phyloP scores from a whole-genome alignment of 2,797 vertebrate genomes.

The Crocidura indochinensis region DNA sequence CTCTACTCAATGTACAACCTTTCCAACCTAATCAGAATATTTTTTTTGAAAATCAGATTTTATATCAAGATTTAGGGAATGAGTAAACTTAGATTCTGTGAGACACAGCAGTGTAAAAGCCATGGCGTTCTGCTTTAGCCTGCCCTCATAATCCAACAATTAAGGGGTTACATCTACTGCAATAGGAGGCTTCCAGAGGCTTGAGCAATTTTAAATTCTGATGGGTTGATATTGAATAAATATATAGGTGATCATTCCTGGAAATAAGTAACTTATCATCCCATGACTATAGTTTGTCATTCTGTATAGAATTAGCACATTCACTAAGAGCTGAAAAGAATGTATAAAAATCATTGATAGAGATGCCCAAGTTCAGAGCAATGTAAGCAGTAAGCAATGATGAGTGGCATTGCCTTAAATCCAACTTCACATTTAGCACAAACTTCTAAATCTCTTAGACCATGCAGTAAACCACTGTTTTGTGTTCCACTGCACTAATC shows the following conservation, averaged over 20 bases:
- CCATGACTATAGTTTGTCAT: not conserved
- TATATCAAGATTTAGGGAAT: constrained; percentile 40
- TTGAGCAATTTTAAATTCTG: not conserved
- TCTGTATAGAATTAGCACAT: not conserved
- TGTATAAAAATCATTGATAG: not conserved
- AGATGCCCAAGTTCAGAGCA: not conserved
- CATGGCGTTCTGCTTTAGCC: too few species aligned
- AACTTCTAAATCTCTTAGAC: not conserved
- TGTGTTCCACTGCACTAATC: not conserved
- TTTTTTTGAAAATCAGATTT: constrained; percentile 27
- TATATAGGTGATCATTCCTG: not conserved
- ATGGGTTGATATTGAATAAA: not conserved
- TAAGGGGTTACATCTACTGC: not conserved
- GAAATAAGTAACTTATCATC: constrained; percentile 17
- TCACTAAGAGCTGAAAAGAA: not conserved
- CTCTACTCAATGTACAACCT: too few species aligned
- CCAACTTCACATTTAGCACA: not conserved
- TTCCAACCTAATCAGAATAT: not conserved
- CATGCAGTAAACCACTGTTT: not conserved
- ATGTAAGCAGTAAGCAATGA: not conserved
- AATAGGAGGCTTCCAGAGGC: not conserved
- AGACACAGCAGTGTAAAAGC: not conserved
- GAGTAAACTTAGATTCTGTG: not conserved
- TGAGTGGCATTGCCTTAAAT: not conserved
- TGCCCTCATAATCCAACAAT: not conserved